Evolutionary conservation across 2,113 vertebrate genomes (phyloP).

Genomic region (Oxyura jamaicensis): DNA sequence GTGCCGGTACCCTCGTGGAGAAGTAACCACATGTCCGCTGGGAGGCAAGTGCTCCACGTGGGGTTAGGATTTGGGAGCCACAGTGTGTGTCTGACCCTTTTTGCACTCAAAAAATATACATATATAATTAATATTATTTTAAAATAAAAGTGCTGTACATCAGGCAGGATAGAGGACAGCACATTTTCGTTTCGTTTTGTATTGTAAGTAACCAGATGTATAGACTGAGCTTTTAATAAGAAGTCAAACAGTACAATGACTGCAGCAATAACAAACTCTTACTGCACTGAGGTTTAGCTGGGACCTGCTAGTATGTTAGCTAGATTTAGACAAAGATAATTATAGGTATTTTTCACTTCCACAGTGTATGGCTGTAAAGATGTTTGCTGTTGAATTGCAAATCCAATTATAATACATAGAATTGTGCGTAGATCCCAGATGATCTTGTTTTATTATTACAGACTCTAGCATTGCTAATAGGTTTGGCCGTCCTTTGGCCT

Average conservation of each 20-base stretch:
- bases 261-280: background rate
- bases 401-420: slow-evolving; percentile 41
- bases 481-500: background rate
- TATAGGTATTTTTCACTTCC: slow-evolving; percentile 36
- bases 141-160: background rate
- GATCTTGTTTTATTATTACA: slow-evolving; percentile 56
- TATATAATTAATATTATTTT: background rate
- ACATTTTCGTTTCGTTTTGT: background rate
- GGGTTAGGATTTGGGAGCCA: background rate
- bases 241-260: background rate
- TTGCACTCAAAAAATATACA: background rate
- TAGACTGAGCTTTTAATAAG: background rate
- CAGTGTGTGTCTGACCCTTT: background rate
- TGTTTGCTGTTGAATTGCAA: slow-evolving; percentile 61
- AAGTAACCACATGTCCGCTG: rapidly evolving
- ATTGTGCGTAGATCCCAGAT: slow-evolving; percentile 46
- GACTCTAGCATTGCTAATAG: background rate
- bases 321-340: slow-evolving; percentile 59
- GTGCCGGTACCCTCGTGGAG: background rate
- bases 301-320: slow-evolving; percentile 29
- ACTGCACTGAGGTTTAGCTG: slow-evolving; percentile 9
- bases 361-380: slow-evolving; percentile 49
- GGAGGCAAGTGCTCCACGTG: background rate
- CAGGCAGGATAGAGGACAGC: background rate
- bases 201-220: background rate